Percentiles rank a stretch among this genome's conserved stretches.
These are phyloP conservation scores for Odocoileus hemionus DNA, from an alignment of 2,113 vertebrate species.

Conservation along the genomic window DNA sequence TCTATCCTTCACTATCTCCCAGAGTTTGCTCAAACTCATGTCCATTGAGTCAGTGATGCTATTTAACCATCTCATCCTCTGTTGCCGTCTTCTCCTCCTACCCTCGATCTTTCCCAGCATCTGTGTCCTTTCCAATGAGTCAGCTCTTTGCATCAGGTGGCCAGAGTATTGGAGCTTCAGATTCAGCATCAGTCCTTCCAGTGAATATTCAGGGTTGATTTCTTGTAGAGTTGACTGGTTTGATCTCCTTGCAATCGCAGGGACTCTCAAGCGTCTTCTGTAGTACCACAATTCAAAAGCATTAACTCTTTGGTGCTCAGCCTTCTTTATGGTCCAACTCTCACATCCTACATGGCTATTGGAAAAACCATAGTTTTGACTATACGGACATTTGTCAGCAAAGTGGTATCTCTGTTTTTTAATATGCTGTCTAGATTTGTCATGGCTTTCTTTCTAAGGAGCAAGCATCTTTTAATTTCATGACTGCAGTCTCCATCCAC, in stretches of 20 bases:
- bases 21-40: neutral
- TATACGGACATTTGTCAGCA: neutral
- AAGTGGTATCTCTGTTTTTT: neutral
- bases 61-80: neutral
- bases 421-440: neutral
- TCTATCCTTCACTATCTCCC: neutral
- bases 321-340: neutral
- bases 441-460: neutral
- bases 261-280: neutral
- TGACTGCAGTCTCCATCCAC: neutral
- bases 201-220: neutral
- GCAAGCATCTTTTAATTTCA: neutral
- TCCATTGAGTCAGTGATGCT: neutral
- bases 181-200: neutral
- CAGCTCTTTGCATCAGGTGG: neutral
- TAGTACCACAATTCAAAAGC: neutral
- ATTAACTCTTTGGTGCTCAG: neutral
- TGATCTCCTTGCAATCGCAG: neutral
- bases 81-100: neutral
- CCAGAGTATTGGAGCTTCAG: neutral
- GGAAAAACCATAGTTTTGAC: neutral
- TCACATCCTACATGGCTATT: neutral
- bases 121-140: neutral
- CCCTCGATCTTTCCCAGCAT: neutral
- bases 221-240: neutral